These are phyloP conservation scores for Keiferia lycopersicella DNA, from an alignment of 2,888 invertebrate genomes.

Conservation along the genomic window DNA sequence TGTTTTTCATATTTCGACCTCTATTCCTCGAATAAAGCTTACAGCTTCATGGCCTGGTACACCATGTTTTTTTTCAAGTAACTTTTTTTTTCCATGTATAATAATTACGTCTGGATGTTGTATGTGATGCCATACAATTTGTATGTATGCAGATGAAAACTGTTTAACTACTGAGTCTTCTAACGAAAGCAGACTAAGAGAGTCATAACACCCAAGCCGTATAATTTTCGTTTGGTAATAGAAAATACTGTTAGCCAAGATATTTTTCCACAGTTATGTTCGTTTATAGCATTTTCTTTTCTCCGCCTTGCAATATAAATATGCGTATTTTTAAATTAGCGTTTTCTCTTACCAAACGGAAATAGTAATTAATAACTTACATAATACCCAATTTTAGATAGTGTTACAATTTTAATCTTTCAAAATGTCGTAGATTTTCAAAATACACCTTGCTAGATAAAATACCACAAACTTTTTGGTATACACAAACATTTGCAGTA, in stretches of 20 bases:
- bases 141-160: background rate
- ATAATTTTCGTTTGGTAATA: background rate
- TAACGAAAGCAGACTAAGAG: constrained; percentile 44
- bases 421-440: constrained; percentile 1
- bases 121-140: background rate
- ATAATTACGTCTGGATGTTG: background rate
- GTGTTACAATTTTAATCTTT: constrained; percentile 6
- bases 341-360: constrained; percentile 7
- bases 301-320: too few species aligned
- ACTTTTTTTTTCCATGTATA: background rate
- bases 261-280: background rate
- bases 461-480: constrained; percentile 1
- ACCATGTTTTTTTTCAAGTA: too few species aligned
- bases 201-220: constrained; percentile 21
- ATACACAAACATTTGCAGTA: background rate
- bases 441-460: background rate
- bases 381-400: constrained; percentile 11
- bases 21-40: too few species aligned
- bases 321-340: too few species aligned
- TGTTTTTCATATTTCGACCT: too few species aligned
- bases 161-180: constrained; percentile 39
- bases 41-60: too few species aligned
- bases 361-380: constrained; percentile 8
- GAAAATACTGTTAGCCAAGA: background rate
- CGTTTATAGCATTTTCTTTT: background rate